Percentiles rank a stretch among this genome's conserved stretches.
phyloP scores from a whole-genome alignment of 2,797 vertebrate genomes.

The Neosalanx taihuensis region DNA sequence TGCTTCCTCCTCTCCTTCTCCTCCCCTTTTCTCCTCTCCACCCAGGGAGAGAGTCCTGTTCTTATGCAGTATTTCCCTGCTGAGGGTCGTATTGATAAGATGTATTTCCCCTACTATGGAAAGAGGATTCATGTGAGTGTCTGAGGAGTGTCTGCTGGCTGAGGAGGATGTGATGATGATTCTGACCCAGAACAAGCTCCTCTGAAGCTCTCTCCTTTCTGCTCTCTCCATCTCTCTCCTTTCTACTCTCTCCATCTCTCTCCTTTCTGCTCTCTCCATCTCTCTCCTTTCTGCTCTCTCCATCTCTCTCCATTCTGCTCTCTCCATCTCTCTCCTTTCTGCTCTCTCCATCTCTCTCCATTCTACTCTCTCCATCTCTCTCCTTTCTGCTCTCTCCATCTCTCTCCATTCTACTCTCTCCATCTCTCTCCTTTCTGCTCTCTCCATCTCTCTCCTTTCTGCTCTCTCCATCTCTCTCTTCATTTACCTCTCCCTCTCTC shows the following conservation, averaged over 20 bases:
- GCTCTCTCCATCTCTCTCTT: neutral
- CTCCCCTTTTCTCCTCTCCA: slow-evolving; percentile 36
- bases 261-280: neutral
- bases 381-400: too few species aligned
- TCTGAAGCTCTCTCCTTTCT: neutral
- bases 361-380: neutral
- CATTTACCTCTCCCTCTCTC: too few species aligned
- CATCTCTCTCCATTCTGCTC: neutral
- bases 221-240: neutral
- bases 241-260: too few species aligned
- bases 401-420: too few species aligned
- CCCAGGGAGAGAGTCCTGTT: slow-evolving; percentile 69
- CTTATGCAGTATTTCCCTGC: slow-evolving; percentile 79
- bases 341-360: neutral
- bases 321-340: neutral
- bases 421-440: too few species aligned
- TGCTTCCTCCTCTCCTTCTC: neutral
- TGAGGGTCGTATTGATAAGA: slow-evolving; percentile 82
- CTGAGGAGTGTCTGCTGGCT: too few species aligned
- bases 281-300: neutral
- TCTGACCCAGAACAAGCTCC: too few species aligned
- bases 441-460: too few species aligned
- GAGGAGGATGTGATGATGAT: too few species aligned
- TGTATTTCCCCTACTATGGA: slow-evolving; percentile 96
- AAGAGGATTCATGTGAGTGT: slow-evolving; percentile 92